These are phyloP conservation scores for Nasonovia ribisnigri DNA, from an alignment of 2,888 invertebrate genomes.

Conservation along the genomic window DNA sequence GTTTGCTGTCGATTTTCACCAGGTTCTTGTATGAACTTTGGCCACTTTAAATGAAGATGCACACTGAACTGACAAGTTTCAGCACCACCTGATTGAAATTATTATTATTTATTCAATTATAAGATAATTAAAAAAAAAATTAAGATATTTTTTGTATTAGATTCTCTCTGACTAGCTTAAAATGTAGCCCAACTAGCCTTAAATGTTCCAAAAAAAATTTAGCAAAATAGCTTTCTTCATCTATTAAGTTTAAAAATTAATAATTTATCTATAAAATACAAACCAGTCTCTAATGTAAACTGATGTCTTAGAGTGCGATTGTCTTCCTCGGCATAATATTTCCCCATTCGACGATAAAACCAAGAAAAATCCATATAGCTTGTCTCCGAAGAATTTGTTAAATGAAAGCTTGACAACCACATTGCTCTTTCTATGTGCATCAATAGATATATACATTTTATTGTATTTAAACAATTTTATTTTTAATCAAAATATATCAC, in stretches of 20 bases:
- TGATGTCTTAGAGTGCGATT: conserved; percentile 60
- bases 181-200: too few species aligned
- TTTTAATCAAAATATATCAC: neutral
- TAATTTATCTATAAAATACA: conserved; percentile 20
- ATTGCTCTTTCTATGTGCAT: conserved; percentile 47
- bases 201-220: neutral
- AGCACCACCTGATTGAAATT: conserved; percentile 46
- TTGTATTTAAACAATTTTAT: neutral
- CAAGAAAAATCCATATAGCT: conserved; percentile 64
- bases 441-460: neutral
- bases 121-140: neutral
- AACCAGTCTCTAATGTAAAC: conserved; percentile 58
- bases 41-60: conserved; percentile 63
- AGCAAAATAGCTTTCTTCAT: neutral
- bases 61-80: conserved; percentile 62
- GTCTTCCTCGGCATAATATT: conserved; percentile 61
- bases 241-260: neutral
- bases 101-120: neutral
- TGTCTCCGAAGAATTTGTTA: conserved; percentile 59
- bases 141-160: neutral
- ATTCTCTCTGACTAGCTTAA: too few species aligned
- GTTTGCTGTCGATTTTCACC: conserved; percentile 63
- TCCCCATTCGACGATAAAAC: conserved; percentile 63
- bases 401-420: conserved; percentile 58
- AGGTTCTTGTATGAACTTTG: conserved; percentile 62